Evolutionary conservation across 2,113 vertebrate species (phyloP).

Genomic region (Vombatus ursinus): DNA sequence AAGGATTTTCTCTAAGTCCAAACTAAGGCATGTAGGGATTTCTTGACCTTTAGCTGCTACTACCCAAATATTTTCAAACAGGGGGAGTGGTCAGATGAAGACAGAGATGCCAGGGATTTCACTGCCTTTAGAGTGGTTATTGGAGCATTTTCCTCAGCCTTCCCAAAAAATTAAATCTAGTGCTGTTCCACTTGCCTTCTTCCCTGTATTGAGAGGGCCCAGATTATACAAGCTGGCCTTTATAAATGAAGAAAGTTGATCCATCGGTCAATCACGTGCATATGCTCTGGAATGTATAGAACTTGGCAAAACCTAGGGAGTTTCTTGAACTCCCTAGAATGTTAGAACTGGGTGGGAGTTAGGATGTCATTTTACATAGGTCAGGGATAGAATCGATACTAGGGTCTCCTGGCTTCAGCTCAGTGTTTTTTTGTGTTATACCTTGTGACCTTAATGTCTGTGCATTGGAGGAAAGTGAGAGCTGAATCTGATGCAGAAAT

Average conservation of each 20-base stretch:
- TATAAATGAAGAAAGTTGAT: background rate
- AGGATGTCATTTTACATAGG: background rate
- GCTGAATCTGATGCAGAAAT: slow-evolving; percentile 32
- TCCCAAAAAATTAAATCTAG: background rate
- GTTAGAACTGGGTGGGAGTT: background rate
- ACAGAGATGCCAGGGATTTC: background rate
- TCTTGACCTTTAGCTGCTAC: background rate
- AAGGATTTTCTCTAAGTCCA: background rate
- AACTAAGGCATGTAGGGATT: slow-evolving; percentile 34
- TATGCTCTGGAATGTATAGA: background rate
- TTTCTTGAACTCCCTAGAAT: background rate
- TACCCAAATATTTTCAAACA: background rate
- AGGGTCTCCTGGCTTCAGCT: background rate
- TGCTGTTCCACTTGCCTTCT: background rate
- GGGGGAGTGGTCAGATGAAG: background rate
- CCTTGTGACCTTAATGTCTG: slow-evolving; percentile 14
- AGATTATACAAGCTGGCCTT: background rate
- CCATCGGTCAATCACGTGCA: background rate
- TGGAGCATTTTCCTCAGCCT: background rate
- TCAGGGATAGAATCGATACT: background rate
- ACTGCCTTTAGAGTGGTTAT: background rate
- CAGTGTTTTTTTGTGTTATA: background rate
- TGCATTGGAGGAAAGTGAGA: slow-evolving; percentile 13
- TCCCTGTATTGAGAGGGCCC: background rate
- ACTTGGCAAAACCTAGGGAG: background rate